phyloP scores from a whole-genome alignment of 2,888 invertebrate species.

The Apomyelois bistriatella region DNA sequence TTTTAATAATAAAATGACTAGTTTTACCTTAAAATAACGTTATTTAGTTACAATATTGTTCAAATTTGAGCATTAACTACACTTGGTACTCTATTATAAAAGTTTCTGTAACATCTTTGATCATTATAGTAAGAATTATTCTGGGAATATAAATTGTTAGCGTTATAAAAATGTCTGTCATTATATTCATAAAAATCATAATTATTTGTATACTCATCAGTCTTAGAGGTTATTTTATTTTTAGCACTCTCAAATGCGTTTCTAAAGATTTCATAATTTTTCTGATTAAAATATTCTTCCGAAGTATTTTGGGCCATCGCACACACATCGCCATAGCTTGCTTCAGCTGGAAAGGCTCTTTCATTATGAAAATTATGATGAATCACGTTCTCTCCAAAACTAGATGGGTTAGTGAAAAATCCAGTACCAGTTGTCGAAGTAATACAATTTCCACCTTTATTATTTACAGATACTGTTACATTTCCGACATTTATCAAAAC shows the following conservation, averaged over 20 bases:
- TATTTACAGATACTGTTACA: conserved; percentile 87
- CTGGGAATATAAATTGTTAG: conserved; percentile 47
- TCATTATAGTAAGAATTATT: conserved; percentile 57
- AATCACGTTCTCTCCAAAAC: conserved; percentile 52
- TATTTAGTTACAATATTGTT: conserved; percentile 22
- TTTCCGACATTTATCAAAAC: conserved; percentile 87
- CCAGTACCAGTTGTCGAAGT: conserved; percentile 81
- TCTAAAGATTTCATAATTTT: conserved; percentile 81
- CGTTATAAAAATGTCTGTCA: conserved; percentile 48
- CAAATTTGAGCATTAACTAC: conserved; percentile 67
- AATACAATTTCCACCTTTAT: conserved; percentile 85
- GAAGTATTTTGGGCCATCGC: conserved; percentile 30
- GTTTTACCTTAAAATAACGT: conserved; percentile 18
- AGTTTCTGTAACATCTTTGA: conserved; percentile 63
- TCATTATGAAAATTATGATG: conserved; percentile 49
- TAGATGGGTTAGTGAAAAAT: conserved; percentile 67
- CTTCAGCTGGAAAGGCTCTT: conserved; percentile 35
- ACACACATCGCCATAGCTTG: conserved; percentile 33
- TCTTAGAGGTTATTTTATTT: conserved; percentile 46
- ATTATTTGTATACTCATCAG: conserved; percentile 37
- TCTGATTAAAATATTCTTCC: conserved; percentile 66
- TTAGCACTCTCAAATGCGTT: conserved; percentile 77
- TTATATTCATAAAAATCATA: conserved; percentile 47
- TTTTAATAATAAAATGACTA: conserved; percentile 38
- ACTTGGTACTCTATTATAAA: conserved; percentile 55